These are phyloP conservation scores for Atta cephalotes DNA, from an alignment of 1,140 invertebrate genomes.

Conservation along the genomic window DNA sequence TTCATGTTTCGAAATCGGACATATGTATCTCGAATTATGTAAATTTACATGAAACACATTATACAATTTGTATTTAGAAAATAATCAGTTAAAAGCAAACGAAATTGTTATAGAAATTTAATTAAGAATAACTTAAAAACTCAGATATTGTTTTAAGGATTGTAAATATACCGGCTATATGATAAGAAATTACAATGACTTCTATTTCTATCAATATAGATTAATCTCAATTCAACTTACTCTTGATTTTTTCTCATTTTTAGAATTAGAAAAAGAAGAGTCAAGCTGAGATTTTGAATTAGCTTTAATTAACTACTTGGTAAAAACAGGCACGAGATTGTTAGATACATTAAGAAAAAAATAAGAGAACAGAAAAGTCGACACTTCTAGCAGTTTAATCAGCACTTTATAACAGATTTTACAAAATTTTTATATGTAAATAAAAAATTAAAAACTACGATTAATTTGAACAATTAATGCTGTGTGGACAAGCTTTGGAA, in stretches of 20 bases:
- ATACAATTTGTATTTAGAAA: background rate
- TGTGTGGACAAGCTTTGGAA: conserved; percentile 19
- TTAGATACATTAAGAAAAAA: background rate
- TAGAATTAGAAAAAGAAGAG: no score
- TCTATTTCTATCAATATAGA: no score
- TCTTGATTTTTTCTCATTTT: no score
- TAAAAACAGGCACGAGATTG: background rate
- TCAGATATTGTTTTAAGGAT: background rate
- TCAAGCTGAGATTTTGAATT: no score
- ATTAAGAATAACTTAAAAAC: background rate
- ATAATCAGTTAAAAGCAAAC: background rate
- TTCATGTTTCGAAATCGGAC: no score
- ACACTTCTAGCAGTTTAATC: background rate
- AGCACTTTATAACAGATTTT: background rate
- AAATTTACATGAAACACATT: background rate
- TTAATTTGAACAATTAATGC: conserved; percentile 25
- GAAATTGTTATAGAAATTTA: background rate
- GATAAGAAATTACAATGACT: background rate
- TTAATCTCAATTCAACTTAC: no score
- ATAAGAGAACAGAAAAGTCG: background rate
- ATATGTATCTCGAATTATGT: background rate
- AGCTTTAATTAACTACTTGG: no score
- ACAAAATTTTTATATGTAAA: background rate
- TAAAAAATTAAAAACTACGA: conserved; percentile 46
- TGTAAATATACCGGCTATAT: background rate